Base-by-base conservation (phyloP, 2,113 vertebrate species). In the Salvelinus sp. region DNA sequence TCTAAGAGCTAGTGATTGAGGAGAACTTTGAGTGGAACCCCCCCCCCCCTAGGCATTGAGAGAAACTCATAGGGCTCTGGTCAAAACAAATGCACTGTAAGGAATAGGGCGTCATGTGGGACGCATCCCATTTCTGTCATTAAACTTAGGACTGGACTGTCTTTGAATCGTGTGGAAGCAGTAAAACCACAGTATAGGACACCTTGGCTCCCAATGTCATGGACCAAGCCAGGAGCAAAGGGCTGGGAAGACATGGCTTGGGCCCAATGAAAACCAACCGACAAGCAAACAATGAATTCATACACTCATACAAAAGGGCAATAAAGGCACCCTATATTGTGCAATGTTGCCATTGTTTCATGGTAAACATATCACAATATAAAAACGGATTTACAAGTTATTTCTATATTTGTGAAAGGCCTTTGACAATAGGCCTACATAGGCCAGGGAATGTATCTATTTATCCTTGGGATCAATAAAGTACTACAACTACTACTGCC, bases 1-100 rank as follows among this genome's bases (percentile, higher is more conserved):
- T 83, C 83, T 86, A 83, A 88, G 83, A 85, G 84, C 79, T 76
- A 23, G 76, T 85, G 87, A 91, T 80, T 84, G 81, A 89, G 82
- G 78, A 50, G 57, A 67, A 18, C 47, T 77, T 16, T 77, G 79
- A 73, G 80, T 70, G 69, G 82, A 71, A 82, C 82, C 50, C 78
- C 78, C 28, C 28, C 30, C 30, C 30, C 28, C 4, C 4, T 30
- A 30, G 28, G 4, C 28, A 30, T 30, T 44, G 7, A 44, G 9
- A 10, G 38, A 44, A 44, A 44, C 4, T 2, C 38, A 44, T 44
- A 9, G 38, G 38, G 38, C 38, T 9, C 38, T 44, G 38, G 38
- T 44, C 38, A 44, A 44, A 44, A 44, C 38, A 0, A 44, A 44
- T 44, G 9, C 1, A 9, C 7, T 44, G 10, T 44, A 44, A 44